Evolutionary conservation across 2,888 invertebrate genomes (phyloP).

Genomic region (Bimastos eiseni): DNA sequence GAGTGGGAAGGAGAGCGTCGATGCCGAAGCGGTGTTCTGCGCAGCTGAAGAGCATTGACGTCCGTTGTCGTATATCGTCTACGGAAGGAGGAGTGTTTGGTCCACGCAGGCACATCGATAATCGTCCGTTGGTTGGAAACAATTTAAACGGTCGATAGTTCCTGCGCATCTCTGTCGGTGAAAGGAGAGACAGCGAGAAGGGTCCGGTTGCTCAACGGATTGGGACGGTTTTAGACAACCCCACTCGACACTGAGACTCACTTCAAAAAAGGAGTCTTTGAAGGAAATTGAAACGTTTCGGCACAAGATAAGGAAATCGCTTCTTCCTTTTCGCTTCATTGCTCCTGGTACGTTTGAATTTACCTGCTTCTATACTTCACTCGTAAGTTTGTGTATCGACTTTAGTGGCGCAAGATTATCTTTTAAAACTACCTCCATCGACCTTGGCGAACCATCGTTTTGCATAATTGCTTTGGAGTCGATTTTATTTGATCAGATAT

Average conservation of each 20-base stretch:
- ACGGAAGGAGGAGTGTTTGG: background rate
- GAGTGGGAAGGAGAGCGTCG: background rate
- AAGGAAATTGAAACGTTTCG: background rate
- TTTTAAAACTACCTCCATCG: too few species aligned
- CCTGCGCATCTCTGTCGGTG: background rate
- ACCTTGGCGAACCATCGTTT: too few species aligned
- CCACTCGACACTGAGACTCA: background rate
- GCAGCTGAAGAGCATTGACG: background rate
- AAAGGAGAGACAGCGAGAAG: background rate
- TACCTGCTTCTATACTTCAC: background rate
- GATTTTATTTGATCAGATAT: too few species aligned
- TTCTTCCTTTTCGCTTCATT: background rate
- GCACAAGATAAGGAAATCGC: background rate
- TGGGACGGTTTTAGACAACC: background rate
- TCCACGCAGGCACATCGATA: background rate
- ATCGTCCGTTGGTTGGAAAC: background rate
- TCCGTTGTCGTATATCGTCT: background rate
- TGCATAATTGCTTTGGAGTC: too few species aligned
- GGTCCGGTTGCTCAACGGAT: background rate
- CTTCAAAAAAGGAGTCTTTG: background rate
- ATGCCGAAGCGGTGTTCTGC: background rate
- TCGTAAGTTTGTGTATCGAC: background rate
- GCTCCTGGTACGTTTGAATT: background rate
- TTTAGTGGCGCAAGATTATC: background rate
- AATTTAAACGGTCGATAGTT: background rate